Base-by-base conservation (phyloP, 2,113 vertebrate genomes). In the Otocyon megalotis region DNA sequence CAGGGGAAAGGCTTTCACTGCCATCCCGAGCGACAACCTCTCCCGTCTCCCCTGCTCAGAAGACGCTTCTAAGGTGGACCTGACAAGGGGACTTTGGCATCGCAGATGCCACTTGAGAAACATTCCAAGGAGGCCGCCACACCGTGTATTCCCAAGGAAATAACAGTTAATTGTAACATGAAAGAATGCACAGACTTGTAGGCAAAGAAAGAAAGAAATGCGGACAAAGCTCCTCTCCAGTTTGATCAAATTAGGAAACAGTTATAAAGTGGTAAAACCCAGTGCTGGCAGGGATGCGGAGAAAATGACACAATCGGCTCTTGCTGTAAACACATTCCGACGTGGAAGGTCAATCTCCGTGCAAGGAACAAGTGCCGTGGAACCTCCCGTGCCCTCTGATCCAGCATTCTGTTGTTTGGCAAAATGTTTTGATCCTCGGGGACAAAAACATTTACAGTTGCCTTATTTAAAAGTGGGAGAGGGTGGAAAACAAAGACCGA, bases 131-230 rank as follows among this genome's bases (percentile, higher is more conserved):
- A 12, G n/a, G 20, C 11, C 26, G 15, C 17, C 58, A 28, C 13
- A 20, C 28, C 12, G 0, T 2, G 13, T 20, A 35, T 4, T 22
- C 74, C 35, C 0, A 2, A n/a, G 43, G 77, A 88, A 56, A 37
- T 2, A 11, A 9, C 16, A 3, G 24, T 0, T 12, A 8, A 26
- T 10, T 1, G 54, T 30, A 16, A 10, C 6, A 0, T 0, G 26
- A 53, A 22, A 53, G 88, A 54, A 13, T 0, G 26, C 20, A 16
- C 43, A 30, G 79, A 24, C 24, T 67, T 43, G 60, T 2, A 11
- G 58, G 43, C 43, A n/a, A 17, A 56, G 50, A 26, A 37, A 56
- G 50, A 26, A 37, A 53, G 56, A 91, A 6, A 32, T 13, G 16
- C 35, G 15, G 12, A 60, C 32, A 3, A 9, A 80, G 48, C 11